phyloP scores from a whole-genome alignment of 1,140 invertebrate genomes.

The Drosophila elegans region DNA sequence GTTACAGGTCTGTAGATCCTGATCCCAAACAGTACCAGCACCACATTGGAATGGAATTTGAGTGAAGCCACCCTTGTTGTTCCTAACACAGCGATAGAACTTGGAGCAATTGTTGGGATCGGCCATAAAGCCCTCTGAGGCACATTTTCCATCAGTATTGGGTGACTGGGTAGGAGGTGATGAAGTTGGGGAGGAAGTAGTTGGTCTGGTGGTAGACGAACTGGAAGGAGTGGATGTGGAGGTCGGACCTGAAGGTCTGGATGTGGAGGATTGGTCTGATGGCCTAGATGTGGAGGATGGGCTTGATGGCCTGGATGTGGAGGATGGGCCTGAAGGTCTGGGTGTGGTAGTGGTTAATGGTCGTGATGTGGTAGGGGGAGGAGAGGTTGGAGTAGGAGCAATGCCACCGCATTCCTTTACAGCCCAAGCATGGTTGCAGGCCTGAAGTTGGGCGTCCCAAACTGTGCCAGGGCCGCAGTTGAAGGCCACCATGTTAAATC shows the following conservation, averaged over 20 bases:
- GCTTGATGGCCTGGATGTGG: not conserved
- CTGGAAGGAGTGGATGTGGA: conserved; percentile 11
- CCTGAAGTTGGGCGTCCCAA: conserved; percentile 87
- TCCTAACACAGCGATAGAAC: conserved; percentile 89
- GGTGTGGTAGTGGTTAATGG: conserved; percentile 16
- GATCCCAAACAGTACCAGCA: conserved; percentile 89
- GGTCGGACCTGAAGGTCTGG: not conserved
- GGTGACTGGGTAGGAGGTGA: conserved; percentile 9
- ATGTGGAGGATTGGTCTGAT: not conserved
- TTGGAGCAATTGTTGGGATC: conserved; percentile 87
- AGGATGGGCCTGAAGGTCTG: not conserved
- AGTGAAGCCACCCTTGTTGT: conserved; percentile 86
- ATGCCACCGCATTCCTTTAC: conserved; percentile 60
- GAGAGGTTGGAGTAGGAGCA: conserved; percentile 25
- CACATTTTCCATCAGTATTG: conserved; percentile 42
- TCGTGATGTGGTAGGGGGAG: conserved; percentile 3
- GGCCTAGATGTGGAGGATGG: conserved; percentile 5
- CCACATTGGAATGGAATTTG: conserved; percentile 88
- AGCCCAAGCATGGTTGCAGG: conserved; percentile 87
- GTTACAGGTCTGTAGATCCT: conserved; percentile 87
- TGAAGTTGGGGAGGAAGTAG: conserved; percentile 3
- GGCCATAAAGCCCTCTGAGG: conserved; percentile 60
- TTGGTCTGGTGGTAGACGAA: conserved; percentile 17
- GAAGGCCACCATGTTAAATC: conserved; percentile 87
- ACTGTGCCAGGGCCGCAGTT: conserved; percentile 88